Evolutionary conservation across 2,797 vertebrate species (phyloP), one percentile per base, ranked within the genome.

Genomic region (Rhinogobio ventralis): DNA sequence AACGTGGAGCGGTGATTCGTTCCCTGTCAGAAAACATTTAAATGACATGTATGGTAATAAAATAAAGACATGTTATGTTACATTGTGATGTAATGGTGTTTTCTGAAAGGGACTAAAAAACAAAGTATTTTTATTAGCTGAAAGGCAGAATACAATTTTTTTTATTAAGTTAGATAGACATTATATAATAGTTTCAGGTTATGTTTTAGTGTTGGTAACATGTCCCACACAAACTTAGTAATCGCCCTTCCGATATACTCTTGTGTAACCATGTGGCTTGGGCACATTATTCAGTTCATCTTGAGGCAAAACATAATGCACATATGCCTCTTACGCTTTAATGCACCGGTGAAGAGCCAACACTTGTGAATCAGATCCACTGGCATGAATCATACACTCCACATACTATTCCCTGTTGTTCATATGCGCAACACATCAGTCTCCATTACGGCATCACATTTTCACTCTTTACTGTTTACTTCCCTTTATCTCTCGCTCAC

Each of bases 391-490:
- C 78, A 81, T 67, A 83, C 66, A 73, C 64, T 67, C 79, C 75
- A 84, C 79, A 83, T 86, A 62, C 62, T 79, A 71, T 72, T 67
- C 79, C 82, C 74, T 15, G 20, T 60, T 84, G 76, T 77, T 76
- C 72, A 53, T 66, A 76, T 77, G 62, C 53, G 64, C 55, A 68
- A 67, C 66, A 71, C 83, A 84, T 79, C 78, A 57, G 53, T 87
- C 79, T 82, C 83, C 83, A 79, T 87, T 85, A 77, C 39, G 8
- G n/a, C 60, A 62, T 86, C 82, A 64, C 72, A 79, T 84, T 86
- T 80, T 75, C 17, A 2, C 78, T 79, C 62, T 51, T 69, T 76
- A 42, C 67, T 72, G 33, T 78, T 28, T 33, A 23, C 15, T 20
- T 67, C 25, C 11, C 36, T 69, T 39, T 53, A 25, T 68, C 33